Conservation (phyloP, 2,888 invertebrate genomes). For the Anthrax anthrax region DNA sequence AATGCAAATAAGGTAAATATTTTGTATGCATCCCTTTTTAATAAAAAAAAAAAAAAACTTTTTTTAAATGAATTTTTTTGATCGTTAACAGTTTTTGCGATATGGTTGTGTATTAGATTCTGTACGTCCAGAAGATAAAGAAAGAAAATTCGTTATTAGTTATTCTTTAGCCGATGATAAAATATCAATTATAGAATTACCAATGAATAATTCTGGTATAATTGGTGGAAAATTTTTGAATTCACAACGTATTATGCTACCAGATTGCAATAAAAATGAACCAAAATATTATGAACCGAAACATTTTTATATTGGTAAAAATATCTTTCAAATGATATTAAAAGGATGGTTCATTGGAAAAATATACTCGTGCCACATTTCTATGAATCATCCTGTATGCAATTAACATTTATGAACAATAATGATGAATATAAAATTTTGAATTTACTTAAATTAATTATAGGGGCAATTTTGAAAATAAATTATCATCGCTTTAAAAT, state of each 20-base stretch:
- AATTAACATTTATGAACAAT: too few relatives aligned
- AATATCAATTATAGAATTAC: conserved; percentile 58
- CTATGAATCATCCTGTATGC: too few relatives aligned
- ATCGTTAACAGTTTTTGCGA: conserved; percentile 49
- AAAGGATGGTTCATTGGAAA: background rate
- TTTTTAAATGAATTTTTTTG: too few relatives aligned
- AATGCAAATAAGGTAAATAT: conserved; percentile 48
- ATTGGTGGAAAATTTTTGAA: conserved; percentile 60
- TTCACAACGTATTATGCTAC: conserved; percentile 50
- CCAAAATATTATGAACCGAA: conserved; percentile 64
- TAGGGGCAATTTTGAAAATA: conserved; percentile 50
- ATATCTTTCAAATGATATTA: conserved; percentile 4
- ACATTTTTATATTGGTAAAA: conserved; percentile 63
- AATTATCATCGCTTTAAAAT: conserved; percentile 65
- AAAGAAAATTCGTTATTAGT: conserved; percentile 58
- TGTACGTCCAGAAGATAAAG: conserved; percentile 61
- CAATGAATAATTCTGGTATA: conserved; percentile 60
- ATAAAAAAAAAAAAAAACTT: too few relatives aligned
- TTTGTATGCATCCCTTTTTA: background rate
- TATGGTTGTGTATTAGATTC: conserved; percentile 66
- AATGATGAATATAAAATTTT: too few relatives aligned
- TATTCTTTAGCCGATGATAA: conserved; percentile 64
- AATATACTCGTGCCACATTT: background rate
- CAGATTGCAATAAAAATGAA: conserved; percentile 50
- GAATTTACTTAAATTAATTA: too few relatives aligned